phyloP scores from a whole-genome alignment of 64 coral and sea anemone species.

The Dendrophyllia cribrosa region DNA sequence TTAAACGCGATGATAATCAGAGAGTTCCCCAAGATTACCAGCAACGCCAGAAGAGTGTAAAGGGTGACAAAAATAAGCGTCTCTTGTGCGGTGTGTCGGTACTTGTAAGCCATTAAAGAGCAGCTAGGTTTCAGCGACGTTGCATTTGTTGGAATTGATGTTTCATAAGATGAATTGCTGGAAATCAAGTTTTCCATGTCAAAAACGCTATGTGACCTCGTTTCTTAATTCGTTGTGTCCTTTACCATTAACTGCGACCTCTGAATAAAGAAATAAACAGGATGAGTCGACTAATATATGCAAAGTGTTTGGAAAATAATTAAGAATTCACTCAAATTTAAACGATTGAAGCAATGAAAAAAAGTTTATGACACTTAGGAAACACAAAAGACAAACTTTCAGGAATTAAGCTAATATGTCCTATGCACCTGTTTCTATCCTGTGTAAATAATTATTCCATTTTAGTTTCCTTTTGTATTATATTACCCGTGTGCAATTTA shows the following conservation, averaged over 20 bases:
- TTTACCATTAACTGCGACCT: not conserved
- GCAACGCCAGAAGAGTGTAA: constrained; percentile 18
- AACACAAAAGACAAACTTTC: too few species aligned
- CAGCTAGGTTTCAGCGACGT: not conserved
- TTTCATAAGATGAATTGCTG: not conserved
- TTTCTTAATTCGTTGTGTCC: not conserved
- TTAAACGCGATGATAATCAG: constrained; percentile 69
- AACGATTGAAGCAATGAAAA: not conserved
- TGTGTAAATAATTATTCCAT: too few species aligned
- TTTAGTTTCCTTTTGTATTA: too few species aligned
- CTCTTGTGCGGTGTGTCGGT: not conserved
- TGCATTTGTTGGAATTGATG: not conserved
- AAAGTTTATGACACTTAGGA: too few species aligned
- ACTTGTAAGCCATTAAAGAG: not conserved
- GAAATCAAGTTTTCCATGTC: not conserved
- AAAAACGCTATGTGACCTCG: not conserved
- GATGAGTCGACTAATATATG: not conserved
- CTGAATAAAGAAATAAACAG: not conserved
- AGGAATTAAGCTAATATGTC: too few species aligned
- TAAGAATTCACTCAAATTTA: not conserved
- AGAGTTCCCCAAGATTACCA: constrained; percentile 75
- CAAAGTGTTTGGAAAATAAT: not conserved
- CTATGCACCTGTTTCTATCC: too few species aligned
- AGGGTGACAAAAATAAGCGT: constrained; percentile 38
- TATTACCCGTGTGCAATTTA: too few species aligned